A percentile compares a stretch with the other conserved stretches of the same genome.
phyloP scores from a whole-genome alignment of 2,113 vertebrate species.

The Apteryx owenii region DNA sequence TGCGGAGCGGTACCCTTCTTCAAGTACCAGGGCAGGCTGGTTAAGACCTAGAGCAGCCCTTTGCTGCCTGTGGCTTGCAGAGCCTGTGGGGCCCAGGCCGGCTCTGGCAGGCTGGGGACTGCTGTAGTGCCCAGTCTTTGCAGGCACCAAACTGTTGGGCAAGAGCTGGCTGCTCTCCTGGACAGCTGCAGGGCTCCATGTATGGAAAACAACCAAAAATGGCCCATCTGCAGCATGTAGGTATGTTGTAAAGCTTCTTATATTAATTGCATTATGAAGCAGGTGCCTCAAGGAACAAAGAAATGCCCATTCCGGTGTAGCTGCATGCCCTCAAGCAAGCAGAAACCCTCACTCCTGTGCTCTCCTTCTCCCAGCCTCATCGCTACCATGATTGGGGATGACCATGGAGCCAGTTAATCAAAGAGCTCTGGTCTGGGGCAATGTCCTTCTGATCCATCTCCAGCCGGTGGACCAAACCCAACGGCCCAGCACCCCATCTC shows the following conservation, averaged over 20 bases:
- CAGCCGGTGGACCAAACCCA: too few relatives aligned
- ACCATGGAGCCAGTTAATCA: fast-evolving
- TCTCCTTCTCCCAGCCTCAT: fast-evolving
- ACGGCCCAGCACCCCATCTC: background rate
- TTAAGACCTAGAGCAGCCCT: background rate
- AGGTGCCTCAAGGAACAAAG: background rate
- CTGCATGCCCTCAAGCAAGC: fast-evolving
- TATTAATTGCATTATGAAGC: fast-evolving
- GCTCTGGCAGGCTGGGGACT: background rate
- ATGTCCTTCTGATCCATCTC: fast-evolving
- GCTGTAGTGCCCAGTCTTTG: background rate
- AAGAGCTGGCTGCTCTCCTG: background rate
- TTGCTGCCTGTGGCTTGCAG: background rate
- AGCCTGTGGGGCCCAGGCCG: background rate
- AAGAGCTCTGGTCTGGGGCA: fast-evolving
- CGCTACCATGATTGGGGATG: fast-evolving
- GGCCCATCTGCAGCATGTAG: background rate
- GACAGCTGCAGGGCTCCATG: background rate
- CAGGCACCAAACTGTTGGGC: background rate
- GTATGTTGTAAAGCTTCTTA: background rate
- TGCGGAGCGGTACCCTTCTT: too few relatives aligned
- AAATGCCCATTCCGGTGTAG: fast-evolving
- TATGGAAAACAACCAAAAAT: background rate
- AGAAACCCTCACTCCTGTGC: fast-evolving
- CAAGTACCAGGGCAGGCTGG: too few relatives aligned